Evolutionary conservation across 2,888 invertebrate species (phyloP).

Genomic region (Acanthosoma haemorrhoidale): DNA sequence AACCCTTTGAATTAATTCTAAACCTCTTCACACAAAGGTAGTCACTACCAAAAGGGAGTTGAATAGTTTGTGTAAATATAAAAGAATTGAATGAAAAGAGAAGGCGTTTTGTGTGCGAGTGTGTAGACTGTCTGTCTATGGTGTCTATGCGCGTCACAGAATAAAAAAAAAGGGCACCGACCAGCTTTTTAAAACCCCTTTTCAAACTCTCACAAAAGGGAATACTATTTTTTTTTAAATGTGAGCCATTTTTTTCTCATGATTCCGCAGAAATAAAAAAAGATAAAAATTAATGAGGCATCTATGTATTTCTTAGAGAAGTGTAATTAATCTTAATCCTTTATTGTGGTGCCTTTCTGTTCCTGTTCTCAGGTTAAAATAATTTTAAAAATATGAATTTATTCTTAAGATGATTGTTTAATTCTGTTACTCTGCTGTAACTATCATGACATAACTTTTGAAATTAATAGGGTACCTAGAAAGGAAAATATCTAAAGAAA

Average conservation of each 20-base stretch:
- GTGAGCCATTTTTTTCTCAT: background rate
- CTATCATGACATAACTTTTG: no score
- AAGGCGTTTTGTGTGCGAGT: background rate
- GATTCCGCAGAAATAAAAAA: background rate
- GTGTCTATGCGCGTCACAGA: slow-evolving; percentile 12
- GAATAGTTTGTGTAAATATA: slow-evolving; percentile 27
- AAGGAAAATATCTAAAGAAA: no score
- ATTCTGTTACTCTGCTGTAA: no score
- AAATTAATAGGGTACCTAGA: no score
- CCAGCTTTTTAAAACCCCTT: slow-evolving; percentile 8
- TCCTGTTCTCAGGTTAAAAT: no score
- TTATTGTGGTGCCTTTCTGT: no score
- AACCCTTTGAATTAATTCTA: slow-evolving; percentile 24
- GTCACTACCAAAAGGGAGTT: slow-evolving; percentile 9
- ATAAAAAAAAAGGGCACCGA: slow-evolving; percentile 1
- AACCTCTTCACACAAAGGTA: slow-evolving; percentile 26
- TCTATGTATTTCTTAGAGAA: no score
- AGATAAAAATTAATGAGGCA: background rate
- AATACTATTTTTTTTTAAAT: background rate
- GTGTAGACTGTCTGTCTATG: no score
- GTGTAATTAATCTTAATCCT: no score
- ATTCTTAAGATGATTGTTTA: no score
- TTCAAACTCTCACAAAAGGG: slow-evolving; percentile 15
- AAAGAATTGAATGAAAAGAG: slow-evolving; percentile 19
- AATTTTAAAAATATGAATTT: no score